phyloP scores from a whole-genome alignment of 2,888 invertebrate species.

The Griposia aprilina region DNA sequence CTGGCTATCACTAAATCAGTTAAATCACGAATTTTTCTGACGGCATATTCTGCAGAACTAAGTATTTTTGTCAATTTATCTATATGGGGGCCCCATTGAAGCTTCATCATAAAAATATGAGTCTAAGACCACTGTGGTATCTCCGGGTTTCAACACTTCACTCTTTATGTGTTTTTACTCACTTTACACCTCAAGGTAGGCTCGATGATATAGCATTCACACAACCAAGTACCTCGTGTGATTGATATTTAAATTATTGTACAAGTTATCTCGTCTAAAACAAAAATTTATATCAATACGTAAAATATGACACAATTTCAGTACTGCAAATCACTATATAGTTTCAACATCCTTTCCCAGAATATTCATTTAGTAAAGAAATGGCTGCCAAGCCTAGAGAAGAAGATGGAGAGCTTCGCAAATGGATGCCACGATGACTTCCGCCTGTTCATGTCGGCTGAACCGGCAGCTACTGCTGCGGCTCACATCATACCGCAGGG shows the following conservation, averaged over 20 bases:
- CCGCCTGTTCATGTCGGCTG: conserved; percentile 98
- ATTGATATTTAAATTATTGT: background rate
- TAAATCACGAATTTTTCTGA: too few species aligned
- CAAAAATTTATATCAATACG: background rate
- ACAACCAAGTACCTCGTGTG: background rate
- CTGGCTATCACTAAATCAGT: too few species aligned
- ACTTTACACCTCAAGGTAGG: too few species aligned
- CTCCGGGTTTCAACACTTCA: too few species aligned
- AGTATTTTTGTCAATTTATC: too few species aligned
- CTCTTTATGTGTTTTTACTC: too few species aligned
- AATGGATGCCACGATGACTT: conserved; percentile 95
- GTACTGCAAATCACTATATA: background rate
- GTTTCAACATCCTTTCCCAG: conserved; percentile 81
- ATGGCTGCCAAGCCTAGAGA: conserved; percentile 97
- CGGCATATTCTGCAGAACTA: too few species aligned
- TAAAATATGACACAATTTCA: background rate
- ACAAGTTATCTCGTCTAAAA: background rate
- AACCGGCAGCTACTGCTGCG: conserved; percentile 96
- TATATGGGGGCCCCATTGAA: too few species aligned
- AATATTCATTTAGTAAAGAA: conserved; percentile 98
- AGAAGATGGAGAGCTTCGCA: conserved; percentile 96
- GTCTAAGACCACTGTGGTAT: too few species aligned
- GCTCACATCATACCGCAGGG: conserved; percentile 99
- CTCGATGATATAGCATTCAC: too few species aligned
- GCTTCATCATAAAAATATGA: too few species aligned